A percentile compares a stretch with the other conserved stretches of the same genome.
phyloP scores from a whole-genome alignment of 2,888 invertebrate species.

The Dynastes tityus region DNA sequence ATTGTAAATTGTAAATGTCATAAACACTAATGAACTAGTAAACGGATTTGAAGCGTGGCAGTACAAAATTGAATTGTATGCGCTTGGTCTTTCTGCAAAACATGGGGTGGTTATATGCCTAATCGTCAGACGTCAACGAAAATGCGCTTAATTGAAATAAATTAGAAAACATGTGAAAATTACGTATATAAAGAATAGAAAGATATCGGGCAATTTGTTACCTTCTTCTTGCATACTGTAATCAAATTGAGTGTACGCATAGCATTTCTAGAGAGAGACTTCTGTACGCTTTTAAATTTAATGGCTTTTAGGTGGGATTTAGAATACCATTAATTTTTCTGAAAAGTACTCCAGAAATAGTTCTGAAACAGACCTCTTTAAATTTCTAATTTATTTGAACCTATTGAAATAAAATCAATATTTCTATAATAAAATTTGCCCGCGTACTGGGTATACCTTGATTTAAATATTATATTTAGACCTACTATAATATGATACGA shows the following conservation, averaged over 20 bases:
- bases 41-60: neutral
- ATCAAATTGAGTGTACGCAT: no score
- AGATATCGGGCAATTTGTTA: no score
- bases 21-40: slow-evolving; percentile 17
- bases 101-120: neutral
- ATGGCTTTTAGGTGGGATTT: no score
- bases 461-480: neutral
- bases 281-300: no score
- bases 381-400: neutral
- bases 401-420: neutral
- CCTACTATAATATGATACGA: no score
- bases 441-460: neutral
- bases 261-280: neutral
- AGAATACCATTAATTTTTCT: no score
- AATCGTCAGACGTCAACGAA: neutral
- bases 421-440: neutral
- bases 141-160: neutral
- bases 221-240: no score
- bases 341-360: no score
- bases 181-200: no score
- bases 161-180: neutral
- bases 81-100: neutral
- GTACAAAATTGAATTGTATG: neutral
- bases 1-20: neutral
- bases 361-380: neutral